phyloP scores from a whole-genome alignment of 2,113 vertebrate genomes.

The Sorex araneus region DNA sequence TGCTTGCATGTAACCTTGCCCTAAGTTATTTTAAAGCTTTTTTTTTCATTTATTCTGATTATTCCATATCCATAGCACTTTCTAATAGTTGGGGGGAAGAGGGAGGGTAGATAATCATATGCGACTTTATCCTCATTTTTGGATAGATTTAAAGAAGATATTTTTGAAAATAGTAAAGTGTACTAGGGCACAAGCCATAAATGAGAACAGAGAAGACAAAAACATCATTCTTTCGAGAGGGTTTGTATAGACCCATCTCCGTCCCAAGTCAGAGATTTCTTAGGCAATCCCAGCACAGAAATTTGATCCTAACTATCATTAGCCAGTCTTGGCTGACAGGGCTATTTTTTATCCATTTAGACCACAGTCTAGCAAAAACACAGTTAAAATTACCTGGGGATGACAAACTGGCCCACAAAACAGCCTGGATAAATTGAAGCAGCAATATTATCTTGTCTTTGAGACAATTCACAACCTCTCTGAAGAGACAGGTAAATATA shows the following conservation, averaged over 20 bases:
- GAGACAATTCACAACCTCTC: neutral
- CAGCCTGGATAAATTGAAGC: neutral
- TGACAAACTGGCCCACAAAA: constrained; percentile 12
- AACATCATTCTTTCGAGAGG: neutral
- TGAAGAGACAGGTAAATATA: neutral
- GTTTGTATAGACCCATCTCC: neutral
- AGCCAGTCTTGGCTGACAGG: neutral
- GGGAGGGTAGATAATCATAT: neutral
- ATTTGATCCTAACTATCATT: neutral
- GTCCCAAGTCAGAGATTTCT: neutral
- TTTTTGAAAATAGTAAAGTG: neutral
- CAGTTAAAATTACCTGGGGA: neutral
- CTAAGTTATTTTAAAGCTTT: neutral
- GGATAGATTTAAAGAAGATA: neutral
- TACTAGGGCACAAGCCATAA: neutral
- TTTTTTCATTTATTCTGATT: constrained; percentile 8
- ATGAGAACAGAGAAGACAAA: neutral
- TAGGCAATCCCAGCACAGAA: neutral
- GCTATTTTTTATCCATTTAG: constrained; percentile 11
- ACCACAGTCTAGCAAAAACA: neutral
- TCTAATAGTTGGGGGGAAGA: neutral
- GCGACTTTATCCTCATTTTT: constrained; percentile 19
- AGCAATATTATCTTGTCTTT: neutral
- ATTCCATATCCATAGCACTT: neutral
- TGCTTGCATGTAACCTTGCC: too few relatives aligned